Evolutionary conservation across 2,113 vertebrate genomes (phyloP), one percentile per base, ranked within the genome.

Genomic region (Octodon degus): DNA sequence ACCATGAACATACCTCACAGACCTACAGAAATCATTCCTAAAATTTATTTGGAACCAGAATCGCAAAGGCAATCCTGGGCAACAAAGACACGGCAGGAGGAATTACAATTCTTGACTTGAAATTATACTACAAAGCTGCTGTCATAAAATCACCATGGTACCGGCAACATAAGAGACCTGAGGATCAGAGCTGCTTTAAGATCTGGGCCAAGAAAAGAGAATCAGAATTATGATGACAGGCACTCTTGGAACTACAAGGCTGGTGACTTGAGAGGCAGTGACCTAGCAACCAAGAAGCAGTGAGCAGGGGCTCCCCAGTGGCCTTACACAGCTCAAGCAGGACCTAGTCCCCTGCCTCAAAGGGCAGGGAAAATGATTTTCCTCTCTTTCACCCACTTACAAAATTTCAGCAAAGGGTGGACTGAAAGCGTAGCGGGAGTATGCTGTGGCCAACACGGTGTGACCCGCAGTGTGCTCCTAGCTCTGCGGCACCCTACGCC

Each of bases 341-440:
- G 32, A 34, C 1, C 53, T 70, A 70, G 10, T 11, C 70, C 50
- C 58, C 25, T 94, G 19, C 40, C 27, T 82, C 58, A 50, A 25
- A 82, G 10, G 53, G 67, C 1, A 79, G 8, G 62, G 22, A 55
- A 53, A 90, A 74, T 55, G 4, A 67, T 72, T 14, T 60, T 34
- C 0, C 22, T 2, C 1, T 1, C 2, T 2, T 40, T 76, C 3
- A 4, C 8, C 9, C 16, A 68, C 1, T 62, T 92, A 20, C 20
- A 60, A 53, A 43, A 76, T n/a, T 1, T 83, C 11, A 91, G 72
- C 24, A 30, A 22, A 65, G 0, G 1, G 40, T 70, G n/a, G 16
- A 60, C 22, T 88, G 0, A 84, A 8, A 8, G 2, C 19, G 37
- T 2, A 88, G 19, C 37, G 8, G 25, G 4, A 5, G 7, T 79